These are phyloP conservation scores for Drosophila cyrtoloma DNA, from an alignment of 2,888 invertebrate species.

Conservation along the genomic window DNA sequence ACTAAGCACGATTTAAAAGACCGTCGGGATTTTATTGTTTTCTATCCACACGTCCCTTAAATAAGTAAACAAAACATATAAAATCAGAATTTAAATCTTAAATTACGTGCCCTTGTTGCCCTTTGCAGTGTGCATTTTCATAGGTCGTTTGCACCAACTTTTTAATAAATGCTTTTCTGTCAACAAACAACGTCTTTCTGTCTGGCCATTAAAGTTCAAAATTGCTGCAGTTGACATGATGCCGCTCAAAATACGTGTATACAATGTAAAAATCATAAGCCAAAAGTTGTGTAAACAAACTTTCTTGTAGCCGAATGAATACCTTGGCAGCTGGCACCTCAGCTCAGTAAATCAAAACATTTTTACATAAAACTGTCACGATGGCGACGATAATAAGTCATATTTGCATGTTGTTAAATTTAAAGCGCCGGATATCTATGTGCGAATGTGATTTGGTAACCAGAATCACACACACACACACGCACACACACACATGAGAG, in stretches of 20 bases:
- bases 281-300: constrained; percentile 15
- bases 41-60: neutral
- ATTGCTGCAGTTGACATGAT: neutral
- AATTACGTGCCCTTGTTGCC: neutral
- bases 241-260: constrained; percentile 4
- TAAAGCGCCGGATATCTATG: neutral
- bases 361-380: neutral
- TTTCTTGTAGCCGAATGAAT: constrained; percentile 1
- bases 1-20: constrained; percentile 1
- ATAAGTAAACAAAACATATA: neutral
- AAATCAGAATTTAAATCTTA: neutral
- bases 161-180: constrained; percentile 14
- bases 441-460: neutral
- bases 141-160: constrained; percentile 25
- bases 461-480: neutral
- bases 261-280: neutral
- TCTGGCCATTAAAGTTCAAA: constrained; percentile 9
- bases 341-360: constrained; percentile 18
- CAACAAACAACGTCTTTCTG: constrained; percentile 5
- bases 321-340: constrained; percentile 23
- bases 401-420: constrained; percentile 21
- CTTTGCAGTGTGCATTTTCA: neutral
- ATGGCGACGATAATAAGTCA: constrained; percentile 23
- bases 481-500: neutral
- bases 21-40: constrained; percentile 2